These are phyloP conservation scores for Diplazon laetatorius DNA, from an alignment of 2,888 invertebrate genomes.

Conservation along the genomic window DNA sequence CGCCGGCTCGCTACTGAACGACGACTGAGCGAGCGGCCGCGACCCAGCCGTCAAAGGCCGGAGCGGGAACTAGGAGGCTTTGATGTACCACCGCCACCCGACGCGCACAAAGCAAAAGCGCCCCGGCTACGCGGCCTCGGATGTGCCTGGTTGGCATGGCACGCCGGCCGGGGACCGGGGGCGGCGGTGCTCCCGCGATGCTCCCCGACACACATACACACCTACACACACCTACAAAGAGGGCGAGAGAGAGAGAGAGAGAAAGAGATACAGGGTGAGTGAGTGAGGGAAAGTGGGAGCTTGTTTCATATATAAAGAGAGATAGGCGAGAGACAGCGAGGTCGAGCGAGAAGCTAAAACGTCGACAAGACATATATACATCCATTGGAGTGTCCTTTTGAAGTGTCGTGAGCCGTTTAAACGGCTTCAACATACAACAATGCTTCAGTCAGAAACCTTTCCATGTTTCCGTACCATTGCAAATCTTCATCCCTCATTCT, in stretches of 20 bases:
- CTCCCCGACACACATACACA: conserved; percentile 65
- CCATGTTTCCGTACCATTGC: conserved; percentile 13
- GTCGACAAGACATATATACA: conserved; percentile 52
- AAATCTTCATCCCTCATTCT: conserved; percentile 20
- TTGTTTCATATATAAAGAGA: conserved; percentile 24
- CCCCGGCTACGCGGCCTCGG: conserved; percentile 74
- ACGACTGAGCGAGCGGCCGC: conserved; percentile 81
- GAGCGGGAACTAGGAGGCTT: conserved; percentile 81
- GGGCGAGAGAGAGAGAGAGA: conserved; percentile 57
- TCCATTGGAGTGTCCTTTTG: conserved; percentile 50
- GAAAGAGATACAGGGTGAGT: conserved; percentile 61
- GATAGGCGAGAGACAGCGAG: conserved; percentile 60
- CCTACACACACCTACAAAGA: conserved; percentile 64
- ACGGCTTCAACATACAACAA: conserved; percentile 25
- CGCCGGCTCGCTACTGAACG: conserved; percentile 80
- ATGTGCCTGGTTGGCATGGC: conserved; percentile 76
- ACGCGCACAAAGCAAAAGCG: conserved; percentile 81
- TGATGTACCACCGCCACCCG: conserved; percentile 82
- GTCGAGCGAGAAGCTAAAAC: conserved; percentile 33
- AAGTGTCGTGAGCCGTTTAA: conserved; percentile 45
- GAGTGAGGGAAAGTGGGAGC: conserved; percentile 57
- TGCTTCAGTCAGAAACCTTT: conserved; percentile 1
- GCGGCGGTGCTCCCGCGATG: conserved; percentile 68
- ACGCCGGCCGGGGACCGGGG: conserved; percentile 69
- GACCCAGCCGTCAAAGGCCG: conserved; percentile 81